A percentile compares a stretch with the other conserved stretches of the same genome.
These are phyloP conservation scores for Furnarius figulus DNA, from an alignment of 2,113 vertebrate species.

Conservation along the genomic window DNA sequence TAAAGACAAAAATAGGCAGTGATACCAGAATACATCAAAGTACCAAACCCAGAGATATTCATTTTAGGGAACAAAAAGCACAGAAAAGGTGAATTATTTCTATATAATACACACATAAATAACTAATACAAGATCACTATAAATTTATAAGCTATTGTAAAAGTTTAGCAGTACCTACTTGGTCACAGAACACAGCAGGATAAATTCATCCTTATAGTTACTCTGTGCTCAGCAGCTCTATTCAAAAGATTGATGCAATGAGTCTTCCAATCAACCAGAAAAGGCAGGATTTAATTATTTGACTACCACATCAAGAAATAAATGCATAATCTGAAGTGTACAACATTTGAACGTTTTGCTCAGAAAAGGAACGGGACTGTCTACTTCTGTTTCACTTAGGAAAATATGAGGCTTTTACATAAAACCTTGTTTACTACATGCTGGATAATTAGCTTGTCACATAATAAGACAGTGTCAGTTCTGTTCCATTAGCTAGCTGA, in stretches of 20 bases:
- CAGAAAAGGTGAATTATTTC: not conserved
- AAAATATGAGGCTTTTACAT: not conserved
- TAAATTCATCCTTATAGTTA: not conserved
- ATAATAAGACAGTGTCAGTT: not conserved
- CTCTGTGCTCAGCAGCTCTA: not conserved
- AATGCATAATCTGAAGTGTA: not conserved
- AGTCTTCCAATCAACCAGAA: not conserved
- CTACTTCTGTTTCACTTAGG: not conserved
- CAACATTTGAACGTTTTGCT: not conserved
- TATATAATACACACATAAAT: not conserved
- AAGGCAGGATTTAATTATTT: not conserved
- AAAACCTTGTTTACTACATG: conserved; percentile 4
- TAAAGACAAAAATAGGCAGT: not conserved
- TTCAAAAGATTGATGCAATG: not conserved
- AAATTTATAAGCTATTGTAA: not conserved
- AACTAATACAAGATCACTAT: not conserved
- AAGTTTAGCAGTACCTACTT: not conserved
- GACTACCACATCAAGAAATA: not conserved
- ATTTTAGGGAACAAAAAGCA: not conserved
- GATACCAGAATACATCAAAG: not conserved
- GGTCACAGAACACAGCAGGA: not conserved
- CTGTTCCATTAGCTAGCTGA: conserved; percentile 7
- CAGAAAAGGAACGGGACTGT: not conserved
- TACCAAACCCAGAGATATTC: not conserved
- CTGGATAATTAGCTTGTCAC: not conserved